Evolutionary conservation across 2,888 invertebrate species (phyloP), one percentile per base, ranked within the genome.

Genomic region (Drosophila quasianomalipes): DNA sequence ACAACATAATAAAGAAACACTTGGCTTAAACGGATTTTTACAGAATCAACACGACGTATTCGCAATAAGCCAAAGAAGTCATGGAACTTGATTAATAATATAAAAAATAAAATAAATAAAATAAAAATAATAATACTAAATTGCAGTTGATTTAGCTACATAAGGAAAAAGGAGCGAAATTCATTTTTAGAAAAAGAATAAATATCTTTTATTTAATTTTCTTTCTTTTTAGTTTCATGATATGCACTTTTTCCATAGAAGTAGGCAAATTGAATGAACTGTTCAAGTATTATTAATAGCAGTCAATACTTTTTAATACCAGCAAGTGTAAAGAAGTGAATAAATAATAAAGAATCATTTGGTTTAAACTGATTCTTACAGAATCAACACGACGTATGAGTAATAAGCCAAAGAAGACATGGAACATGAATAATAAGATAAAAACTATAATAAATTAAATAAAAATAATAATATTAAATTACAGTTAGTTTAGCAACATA

Each of bases 21-120:
- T 14, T 35, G 35, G 35, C 5, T 35, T 14, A 1, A 35, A 14
- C 14, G 0, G 35, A 35, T 16, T 6, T 33, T 7, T n/a, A 53
- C 14, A 5, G 52, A 30, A 52, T 7, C 61, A 44, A 74, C 64
- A 55, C 37, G 62, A 4, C 76, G 62, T 71, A 71, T 76, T 62
- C 26, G 59, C 63, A 76, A 66, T 26, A 28, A 39, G 9, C n/a
- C 35, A 30, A 62, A 16, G 14, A 63, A 44, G 31, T 30, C 9
- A n/a, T 6, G 44, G 14, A 53, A 41, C 62, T 5, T 22, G 52
- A 35, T 31, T 19, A 44, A 6, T 4, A 10, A 16, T 35, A 16
- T 14, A 16, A 35, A 35, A 31, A 31, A 30, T 52, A n/a, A 49
- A 28, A 28, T 9, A 30, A 51, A 41, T 26, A 4, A 26, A 47